Base-by-base conservation (phyloP, 2,797 vertebrate genomes). In the Anguilla obscura region DNA sequence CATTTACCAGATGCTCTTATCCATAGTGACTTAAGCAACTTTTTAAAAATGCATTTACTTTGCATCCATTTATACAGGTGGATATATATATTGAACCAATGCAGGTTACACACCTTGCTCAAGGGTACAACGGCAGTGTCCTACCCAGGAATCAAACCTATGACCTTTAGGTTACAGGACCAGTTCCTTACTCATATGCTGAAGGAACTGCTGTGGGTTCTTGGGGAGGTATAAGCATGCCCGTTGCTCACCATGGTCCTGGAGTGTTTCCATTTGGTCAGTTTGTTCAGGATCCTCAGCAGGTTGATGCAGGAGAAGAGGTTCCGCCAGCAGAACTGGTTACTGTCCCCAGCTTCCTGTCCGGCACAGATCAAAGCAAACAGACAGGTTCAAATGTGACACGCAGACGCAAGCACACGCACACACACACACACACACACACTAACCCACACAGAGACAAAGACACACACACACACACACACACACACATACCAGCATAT, bases 211-310 rank as follows among this genome's bases (percentile, higher is more conserved):
- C 66, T 12, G 66, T 6, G 14, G n/a, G n/a, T 56, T 9, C 8
- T n/a, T 66, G 4, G 27, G 56, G 56, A n/a, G 63, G n/a, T 27
- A 0, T 27, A 27, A 27, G 8, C n/a, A 5, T 9, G n/a, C 9
- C 74, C 16, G 2, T 45, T 18, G 5, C 74, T 36, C 89, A 98
- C 98, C 98, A 99, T 99, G 0, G 98, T 99, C 93, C 98, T 96
- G 0, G 98, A 99, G 94, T 99, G 98, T 63, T 99, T 99, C 98
- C 98, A 99, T 91, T 99, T 99, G 92, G 98, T 99, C 91, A 99
- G 95, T 91, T 99, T 99, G 94, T 99, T 99, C 60, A 99, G 97
- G 90, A 98, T 96, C 92, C 98, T 95, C 89, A 99, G 94, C 86
- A 99, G 92, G 91, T 99, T 99, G 88, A 99, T 99, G 90, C 98